Conservation (phyloP, 2,888 invertebrate genomes). For the Amblyjoppa fuscipennis region DNA sequence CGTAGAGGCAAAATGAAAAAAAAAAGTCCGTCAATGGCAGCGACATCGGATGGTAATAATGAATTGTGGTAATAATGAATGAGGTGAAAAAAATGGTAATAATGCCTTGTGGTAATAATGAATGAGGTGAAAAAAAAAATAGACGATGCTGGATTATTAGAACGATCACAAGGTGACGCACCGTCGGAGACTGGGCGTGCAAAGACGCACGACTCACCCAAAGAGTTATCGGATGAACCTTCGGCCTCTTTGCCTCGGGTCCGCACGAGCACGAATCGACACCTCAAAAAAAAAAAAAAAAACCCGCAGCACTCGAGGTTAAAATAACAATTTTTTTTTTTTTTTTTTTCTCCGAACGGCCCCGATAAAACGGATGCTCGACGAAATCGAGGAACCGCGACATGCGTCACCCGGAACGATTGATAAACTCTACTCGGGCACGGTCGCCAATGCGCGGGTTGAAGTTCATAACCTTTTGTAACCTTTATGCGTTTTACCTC, state of each 20-base stretch:
- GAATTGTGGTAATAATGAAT: neutral
- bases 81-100: neutral
- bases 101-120: neutral
- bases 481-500: conserved; percentile 78
- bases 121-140: neutral
- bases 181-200: conserved; percentile 44
- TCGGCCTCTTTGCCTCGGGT: conserved; percentile 50
- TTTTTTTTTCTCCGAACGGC: neutral
- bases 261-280: conserved; percentile 34
- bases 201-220: conserved; percentile 33
- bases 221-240: conserved; percentile 41
- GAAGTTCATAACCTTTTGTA: conserved; percentile 82
- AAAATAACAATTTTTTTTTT: conserved; percentile 47
- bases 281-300: neutral
- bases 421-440: conserved; percentile 75
- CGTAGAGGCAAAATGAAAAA: neutral
- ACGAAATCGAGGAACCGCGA: conserved; percentile 41
- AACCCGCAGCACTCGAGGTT: conserved; percentile 37
- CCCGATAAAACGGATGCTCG: neutral
- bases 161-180: conserved; percentile 40
- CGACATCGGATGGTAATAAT: neutral
- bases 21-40: neutral
- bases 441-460: conserved; percentile 75
- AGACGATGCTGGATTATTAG: conserved; percentile 9
- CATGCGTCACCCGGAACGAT: conserved; percentile 74